These are phyloP conservation scores for Aplodontia rufa DNA, from an alignment of 2,113 vertebrate genomes.

Conservation along the genomic window DNA sequence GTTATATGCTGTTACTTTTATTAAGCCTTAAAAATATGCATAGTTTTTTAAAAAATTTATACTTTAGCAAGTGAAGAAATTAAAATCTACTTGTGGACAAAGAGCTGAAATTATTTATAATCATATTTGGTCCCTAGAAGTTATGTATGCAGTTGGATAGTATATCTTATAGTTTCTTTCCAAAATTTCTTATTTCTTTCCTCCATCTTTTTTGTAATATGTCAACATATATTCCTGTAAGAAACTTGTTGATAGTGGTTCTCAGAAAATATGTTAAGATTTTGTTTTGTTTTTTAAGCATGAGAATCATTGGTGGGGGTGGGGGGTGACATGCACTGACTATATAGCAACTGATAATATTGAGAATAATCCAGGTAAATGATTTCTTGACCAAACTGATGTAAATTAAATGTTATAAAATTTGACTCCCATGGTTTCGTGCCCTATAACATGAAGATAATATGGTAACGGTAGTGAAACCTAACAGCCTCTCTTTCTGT, in stretches of 20 bases:
- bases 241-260: neutral
- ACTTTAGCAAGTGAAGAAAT: neutral
- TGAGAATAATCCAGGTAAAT: neutral
- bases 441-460: neutral
- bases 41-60: neutral
- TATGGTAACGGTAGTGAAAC: neutral
- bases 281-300: neutral
- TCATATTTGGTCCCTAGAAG: neutral
- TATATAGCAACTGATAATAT: neutral
- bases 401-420: neutral
- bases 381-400: neutral
- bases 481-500: neutral
- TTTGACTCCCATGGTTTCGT: neutral
- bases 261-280: neutral
- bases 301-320: neutral
- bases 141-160: neutral
- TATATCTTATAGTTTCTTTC: neutral
- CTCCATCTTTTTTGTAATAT: neutral
- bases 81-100: neutral
- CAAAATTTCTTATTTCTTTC: conserved; percentile 12
- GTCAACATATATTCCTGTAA: neutral
- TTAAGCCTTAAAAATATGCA: neutral
- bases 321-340: neutral
- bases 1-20: neutral
- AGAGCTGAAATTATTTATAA: neutral